phyloP scores from a whole-genome alignment of 2,113 vertebrate genomes.

The Capra hircus region DNA sequence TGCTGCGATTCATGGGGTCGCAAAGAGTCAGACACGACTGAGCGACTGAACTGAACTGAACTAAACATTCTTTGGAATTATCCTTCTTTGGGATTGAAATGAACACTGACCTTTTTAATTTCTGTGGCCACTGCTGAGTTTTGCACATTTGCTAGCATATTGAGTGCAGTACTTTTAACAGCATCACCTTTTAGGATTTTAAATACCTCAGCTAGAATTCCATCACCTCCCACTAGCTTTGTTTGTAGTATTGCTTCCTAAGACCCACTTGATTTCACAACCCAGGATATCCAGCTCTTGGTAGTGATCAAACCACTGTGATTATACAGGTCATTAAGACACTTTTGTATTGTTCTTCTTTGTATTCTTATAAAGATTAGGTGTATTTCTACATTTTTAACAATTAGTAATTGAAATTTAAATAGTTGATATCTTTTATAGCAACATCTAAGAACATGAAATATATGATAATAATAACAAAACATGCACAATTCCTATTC shows the following conservation, averaged over 20 bases:
- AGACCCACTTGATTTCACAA: neutral
- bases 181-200: neutral
- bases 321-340: neutral
- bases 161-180: neutral
- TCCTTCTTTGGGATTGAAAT: neutral
- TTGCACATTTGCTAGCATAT: neutral
- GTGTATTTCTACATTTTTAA: neutral
- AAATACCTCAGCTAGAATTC: neutral
- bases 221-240: neutral
- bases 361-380: neutral
- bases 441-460: neutral
- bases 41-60: too few relatives aligned
- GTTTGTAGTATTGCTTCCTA: neutral
- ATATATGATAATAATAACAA: neutral
- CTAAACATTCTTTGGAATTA: neutral
- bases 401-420: neutral
- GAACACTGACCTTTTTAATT: neutral
- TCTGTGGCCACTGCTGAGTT: neutral
- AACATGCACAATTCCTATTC: neutral
- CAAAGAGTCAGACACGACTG: too few relatives aligned
- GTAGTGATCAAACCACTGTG: neutral
- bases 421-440: neutral
- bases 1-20: accelerated
- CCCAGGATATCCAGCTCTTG: neutral
- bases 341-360: neutral